These are phyloP conservation scores for Oreonectes daqikongensis DNA, from an alignment of 2,797 vertebrate genomes.

Conservation along the genomic window DNA sequence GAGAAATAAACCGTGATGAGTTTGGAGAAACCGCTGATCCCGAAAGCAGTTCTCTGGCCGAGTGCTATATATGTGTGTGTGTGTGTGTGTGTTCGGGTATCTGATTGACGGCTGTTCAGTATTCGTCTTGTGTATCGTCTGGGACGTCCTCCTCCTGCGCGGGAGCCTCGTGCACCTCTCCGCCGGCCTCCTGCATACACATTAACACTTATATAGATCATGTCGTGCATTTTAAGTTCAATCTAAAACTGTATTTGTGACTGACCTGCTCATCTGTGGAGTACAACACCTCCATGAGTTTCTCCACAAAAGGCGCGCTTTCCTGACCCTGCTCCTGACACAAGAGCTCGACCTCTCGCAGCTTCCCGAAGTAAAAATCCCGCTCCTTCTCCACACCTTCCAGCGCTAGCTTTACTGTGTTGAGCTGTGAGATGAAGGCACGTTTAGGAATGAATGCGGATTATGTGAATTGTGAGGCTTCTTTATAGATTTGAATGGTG, in stretches of 20 bases:
- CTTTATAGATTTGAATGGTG: neutral
- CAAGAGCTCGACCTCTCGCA: slow-evolving; percentile 96
- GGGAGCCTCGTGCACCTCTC: slow-evolving; percentile 76
- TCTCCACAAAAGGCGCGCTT: slow-evolving; percentile 87
- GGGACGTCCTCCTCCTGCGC: slow-evolving; percentile 84
- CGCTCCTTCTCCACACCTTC: slow-evolving; percentile 98
- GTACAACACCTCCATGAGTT: slow-evolving; percentile 96
- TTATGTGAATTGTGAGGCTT: neutral
- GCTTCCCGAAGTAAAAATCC: slow-evolving; percentile 98
- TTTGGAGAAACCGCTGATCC: slow-evolving; percentile 36
- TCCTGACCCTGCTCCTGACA: slow-evolving; percentile 95
- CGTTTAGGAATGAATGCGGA: neutral
- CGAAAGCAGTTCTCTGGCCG: slow-evolving; percentile 39
- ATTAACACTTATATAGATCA: neutral
- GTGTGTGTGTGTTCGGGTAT: slow-evolving; percentile 64
- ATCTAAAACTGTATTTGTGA: slow-evolving; percentile 2
- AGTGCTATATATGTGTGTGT: too few species aligned
- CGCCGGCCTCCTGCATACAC: slow-evolving; percentile 84
- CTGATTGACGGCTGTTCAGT: slow-evolving; percentile 79
- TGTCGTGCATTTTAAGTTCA: neutral
- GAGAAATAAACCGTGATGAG: slow-evolving; percentile 58
- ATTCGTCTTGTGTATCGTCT: slow-evolving; percentile 94
- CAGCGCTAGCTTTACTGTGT: slow-evolving; percentile 93
- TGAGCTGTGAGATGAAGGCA: slow-evolving; percentile 76
- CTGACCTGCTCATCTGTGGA: slow-evolving; percentile 93